Conservation (phyloP, 1,140 invertebrate species). For the Drosophila equinoxialis region DNA sequence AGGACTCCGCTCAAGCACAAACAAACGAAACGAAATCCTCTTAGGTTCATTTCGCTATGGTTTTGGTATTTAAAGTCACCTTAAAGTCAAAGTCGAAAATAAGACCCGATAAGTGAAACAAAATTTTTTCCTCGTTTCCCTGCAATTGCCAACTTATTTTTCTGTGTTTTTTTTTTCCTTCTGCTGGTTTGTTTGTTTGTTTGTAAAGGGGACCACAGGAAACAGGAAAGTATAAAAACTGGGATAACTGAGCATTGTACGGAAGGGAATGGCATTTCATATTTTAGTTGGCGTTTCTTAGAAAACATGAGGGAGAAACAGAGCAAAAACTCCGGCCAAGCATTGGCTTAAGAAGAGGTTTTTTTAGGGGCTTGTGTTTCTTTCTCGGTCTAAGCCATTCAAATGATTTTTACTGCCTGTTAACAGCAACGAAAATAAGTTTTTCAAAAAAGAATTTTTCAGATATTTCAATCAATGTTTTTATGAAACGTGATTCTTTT, state of each 20-base stretch:
- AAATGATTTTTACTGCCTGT: conserved; percentile 20
- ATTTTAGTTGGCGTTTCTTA: conserved; percentile 31
- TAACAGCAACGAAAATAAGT: not conserved
- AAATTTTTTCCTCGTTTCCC: conserved; percentile 13
- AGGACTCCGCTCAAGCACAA: conserved; percentile 42
- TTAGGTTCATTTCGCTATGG: conserved; percentile 32
- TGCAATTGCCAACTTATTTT: conserved; percentile 10
- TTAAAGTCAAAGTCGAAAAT: conserved; percentile 47
- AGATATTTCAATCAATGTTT: not conserved
- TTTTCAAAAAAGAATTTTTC: not conserved
- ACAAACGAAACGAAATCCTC: conserved; percentile 74
- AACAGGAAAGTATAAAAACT: conserved; percentile 17
- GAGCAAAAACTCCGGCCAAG: conserved; percentile 27
- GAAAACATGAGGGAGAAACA: conserved; percentile 9
- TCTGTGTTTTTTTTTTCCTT: conserved; percentile 14
- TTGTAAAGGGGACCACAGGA: not conserved
- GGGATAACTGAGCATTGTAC: conserved; percentile 31
- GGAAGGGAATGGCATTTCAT: conserved; percentile 37
- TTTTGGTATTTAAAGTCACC: conserved; percentile 42
- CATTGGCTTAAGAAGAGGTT: conserved; percentile 26
- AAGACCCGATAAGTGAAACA: conserved; percentile 51
- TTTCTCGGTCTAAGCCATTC: conserved; percentile 12
- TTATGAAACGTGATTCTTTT: not conserved
- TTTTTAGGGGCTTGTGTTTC: conserved; percentile 23
- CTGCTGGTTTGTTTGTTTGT: conserved; percentile 11